Evolutionary conservation across 2,797 vertebrate species (phyloP), one percentile per base, ranked within the genome.

Genomic region (Gymnoscopelus braueri): DNA sequence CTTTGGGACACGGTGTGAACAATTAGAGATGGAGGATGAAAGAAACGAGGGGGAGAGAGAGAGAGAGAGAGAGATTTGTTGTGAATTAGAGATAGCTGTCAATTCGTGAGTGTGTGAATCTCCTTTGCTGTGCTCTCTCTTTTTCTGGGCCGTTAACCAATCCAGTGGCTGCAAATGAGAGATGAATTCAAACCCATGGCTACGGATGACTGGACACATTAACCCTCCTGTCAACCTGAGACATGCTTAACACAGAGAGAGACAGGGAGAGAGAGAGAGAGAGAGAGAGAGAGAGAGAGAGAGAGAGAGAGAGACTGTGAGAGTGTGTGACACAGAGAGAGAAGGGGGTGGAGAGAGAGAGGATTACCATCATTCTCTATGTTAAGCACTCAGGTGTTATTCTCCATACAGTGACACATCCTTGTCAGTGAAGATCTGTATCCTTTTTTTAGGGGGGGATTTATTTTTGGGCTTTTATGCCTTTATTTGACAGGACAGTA

Each of bases 81-180:
- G 63, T 77, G 63, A 82, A 63, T 75, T 68, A 69, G 11, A 5
- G 0, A 63, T 56, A 50, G 39, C 29, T 52, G 60, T 4, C 1
- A 2, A 6, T 69, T 52, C 10, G 67, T 24, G 10, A 51, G 65
- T 70, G 39, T 53, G 50, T 75, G 62, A 78, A 50, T 62, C 60
- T 68, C 54, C 68, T 57, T 48, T 29, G 26, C 2, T 29, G 26
- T 29, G 26, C 26, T 60, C n/a, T 72, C 51, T 12, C 32, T 23
- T 87, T 88, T 80, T 87, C 75, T 72, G 72, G 67, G 60, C 78
- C 49, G 69, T 84, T 86, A 80, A 71, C 61, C 67, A 72, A 62
- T 71, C 72, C 70, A 63, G 24, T 2, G 15, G 56, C 56, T 69
- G 65, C 50, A 81, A 84, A 87, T 71, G 72, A 84, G 78, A 83